Evolutionary conservation across 2,113 vertebrate species (phyloP), one percentile per base, ranked within the genome.

Genomic region (Danionella cerebrum): DNA sequence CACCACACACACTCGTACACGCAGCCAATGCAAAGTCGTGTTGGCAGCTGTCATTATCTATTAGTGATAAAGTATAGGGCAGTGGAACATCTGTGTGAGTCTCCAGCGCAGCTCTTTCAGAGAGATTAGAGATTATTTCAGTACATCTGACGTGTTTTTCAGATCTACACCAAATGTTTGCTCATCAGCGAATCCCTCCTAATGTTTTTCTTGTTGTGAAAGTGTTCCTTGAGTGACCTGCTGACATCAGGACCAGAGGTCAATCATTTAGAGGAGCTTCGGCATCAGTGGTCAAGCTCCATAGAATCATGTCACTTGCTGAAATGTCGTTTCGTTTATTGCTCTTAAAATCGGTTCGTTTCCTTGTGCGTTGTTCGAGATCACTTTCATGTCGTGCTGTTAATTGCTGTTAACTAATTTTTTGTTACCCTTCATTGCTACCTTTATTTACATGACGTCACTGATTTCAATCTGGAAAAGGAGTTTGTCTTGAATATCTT

Each of bases 1-100:
- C 50, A 58, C 69, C 14, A 45, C 8, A 6, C 24, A n/a, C 16
- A 25, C 48, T 33, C 38, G 3, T 48, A 53, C 35, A 27, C 50
- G 55, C 10, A 10, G 31, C 39, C 41, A 68, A 67, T 48, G 65
- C 65, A 58, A 68, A 68, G 42, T 58, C 65, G 45, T 68, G 42
- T 53, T 68, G 53, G 53, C 65, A 68, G 53, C 65, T 68, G 65
- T 58, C 65, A 68, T 68, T 58, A 58, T 68, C 52, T 68, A 68
- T 68, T 68, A 58, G 65, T 38, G 65, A 68, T 47, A 47, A 58
- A 33, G 27, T 47, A 10, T 42, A 27, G 31, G 41, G 41, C 53
- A 38, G 29, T 25, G 52, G 29, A 67, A 55, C 41, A 44, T 22
- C 65, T 16, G 21, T 58, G 42, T 4, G 12, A 47, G 29, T 19